These are phyloP conservation scores for Bungarus multicinctus DNA, from an alignment of 2,113 vertebrate genomes.

Conservation along the genomic window DNA sequence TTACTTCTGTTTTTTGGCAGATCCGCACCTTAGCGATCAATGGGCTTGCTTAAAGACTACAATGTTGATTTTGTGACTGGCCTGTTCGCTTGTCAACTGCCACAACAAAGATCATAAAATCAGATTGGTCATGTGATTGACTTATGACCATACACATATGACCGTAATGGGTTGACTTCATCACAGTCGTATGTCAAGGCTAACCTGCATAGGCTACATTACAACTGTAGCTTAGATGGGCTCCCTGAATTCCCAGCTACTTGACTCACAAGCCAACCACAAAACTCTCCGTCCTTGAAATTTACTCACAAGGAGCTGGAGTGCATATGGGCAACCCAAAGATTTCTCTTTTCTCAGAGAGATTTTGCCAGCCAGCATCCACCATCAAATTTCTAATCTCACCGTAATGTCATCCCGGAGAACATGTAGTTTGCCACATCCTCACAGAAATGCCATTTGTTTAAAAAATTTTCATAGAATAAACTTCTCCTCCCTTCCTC, in stretches of 20 bases:
- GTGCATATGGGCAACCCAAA: not conserved
- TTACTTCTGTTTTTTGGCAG: not conserved
- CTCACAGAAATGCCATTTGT: not conserved
- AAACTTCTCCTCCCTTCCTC: not conserved
- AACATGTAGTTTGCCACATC: not conserved
- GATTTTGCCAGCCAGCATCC: not conserved
- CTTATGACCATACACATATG: not conserved
- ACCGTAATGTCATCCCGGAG: not conserved
- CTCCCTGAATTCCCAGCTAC: not conserved
- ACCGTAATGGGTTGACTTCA: not conserved
- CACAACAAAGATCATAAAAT: not conserved
- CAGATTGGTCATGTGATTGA: not conserved
- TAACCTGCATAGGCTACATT: not conserved
- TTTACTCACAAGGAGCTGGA: not conserved
- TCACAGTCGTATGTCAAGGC: not conserved
- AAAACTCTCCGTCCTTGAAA: not conserved
- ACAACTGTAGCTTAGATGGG: not conserved
- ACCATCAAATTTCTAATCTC: not conserved
- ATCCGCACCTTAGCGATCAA: not conserved
- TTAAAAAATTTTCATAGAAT: not conserved
- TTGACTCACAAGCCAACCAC: not conserved
- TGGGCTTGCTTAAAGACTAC: not conserved
- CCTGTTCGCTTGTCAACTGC: not conserved
- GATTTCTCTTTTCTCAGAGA: not conserved
- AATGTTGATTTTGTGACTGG: not conserved